These are phyloP conservation scores for Theristicus caerulescens DNA, from an alignment of 2,113 vertebrate species.

Conservation along the genomic window DNA sequence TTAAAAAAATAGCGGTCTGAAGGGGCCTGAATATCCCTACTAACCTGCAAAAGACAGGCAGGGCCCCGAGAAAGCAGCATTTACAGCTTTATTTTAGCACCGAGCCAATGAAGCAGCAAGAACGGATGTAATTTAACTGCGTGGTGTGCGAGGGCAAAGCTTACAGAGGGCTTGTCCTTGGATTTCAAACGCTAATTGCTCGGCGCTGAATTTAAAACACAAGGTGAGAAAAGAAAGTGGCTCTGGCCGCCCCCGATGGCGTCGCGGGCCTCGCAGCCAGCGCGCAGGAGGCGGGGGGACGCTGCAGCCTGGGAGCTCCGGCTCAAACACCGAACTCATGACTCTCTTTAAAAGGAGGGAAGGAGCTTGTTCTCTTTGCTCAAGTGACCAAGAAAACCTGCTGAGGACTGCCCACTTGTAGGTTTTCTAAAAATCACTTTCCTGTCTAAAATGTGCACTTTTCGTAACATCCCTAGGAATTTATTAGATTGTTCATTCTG, in stretches of 20 bases:
- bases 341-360: background rate
- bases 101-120: background rate
- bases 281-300: background rate
- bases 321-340: background rate
- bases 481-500: background rate
- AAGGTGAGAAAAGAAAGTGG: background rate
- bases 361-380: background rate
- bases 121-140: background rate
- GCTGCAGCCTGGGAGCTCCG: background rate
- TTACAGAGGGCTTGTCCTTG: background rate
- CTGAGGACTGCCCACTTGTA: background rate
- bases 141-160: background rate
- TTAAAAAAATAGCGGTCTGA: background rate
- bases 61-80: background rate
- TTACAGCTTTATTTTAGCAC: conserved; percentile 1
- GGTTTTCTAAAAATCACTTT: background rate
- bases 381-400: background rate
- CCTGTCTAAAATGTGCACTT: background rate
- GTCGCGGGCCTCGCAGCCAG: background rate
- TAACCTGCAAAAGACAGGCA: background rate
- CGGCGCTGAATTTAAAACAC: background rate
- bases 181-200: background rate
- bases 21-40: background rate
- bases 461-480: background rate
- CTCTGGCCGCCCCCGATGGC: background rate